Evolutionary conservation across 1,140 invertebrate genomes (phyloP).

Genomic region (Macrosteles quadrilineatus): DNA sequence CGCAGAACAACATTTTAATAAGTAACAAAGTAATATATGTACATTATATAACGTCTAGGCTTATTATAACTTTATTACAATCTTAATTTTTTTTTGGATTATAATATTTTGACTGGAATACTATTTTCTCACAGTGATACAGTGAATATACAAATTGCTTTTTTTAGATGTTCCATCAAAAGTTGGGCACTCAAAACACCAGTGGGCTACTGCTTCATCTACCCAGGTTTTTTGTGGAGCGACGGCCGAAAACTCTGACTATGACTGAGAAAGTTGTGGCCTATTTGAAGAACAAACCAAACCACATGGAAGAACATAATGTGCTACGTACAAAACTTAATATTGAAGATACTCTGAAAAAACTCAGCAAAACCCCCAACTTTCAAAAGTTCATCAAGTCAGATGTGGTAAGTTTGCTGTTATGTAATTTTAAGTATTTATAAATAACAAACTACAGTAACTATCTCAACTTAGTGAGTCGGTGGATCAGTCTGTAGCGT

Average conservation of each 20-base stretch:
- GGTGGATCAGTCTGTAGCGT: too few species aligned
- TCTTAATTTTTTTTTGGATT: too few species aligned
- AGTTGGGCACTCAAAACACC: constrained; percentile 11
- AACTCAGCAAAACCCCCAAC: constrained; percentile 37
- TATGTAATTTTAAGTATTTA: too few species aligned
- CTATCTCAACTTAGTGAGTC: too few species aligned
- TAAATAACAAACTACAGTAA: constrained; percentile 13
- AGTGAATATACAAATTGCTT: too few species aligned
- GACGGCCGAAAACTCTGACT: constrained; percentile 57
- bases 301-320: constrained; percentile 55
- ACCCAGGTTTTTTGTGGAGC: constrained; percentile 59
- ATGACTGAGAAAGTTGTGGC: constrained; percentile 59
- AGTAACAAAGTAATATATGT: too few species aligned
- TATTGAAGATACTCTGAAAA: constrained; percentile 43
- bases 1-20: too few species aligned
- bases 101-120: too few species aligned
- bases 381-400: constrained; percentile 49
- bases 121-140: too few species aligned
- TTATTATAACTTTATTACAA: too few species aligned
- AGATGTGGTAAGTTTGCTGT: constrained; percentile 51
- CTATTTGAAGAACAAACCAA: constrained; percentile 57
- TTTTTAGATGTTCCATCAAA: constrained; percentile 24
- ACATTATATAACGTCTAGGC: too few species aligned
- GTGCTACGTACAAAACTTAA: constrained; percentile 54
- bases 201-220: constrained; percentile 60